A percentile compares a stretch with the other conserved stretches of the same genome.
Evolutionary conservation across 2,113 vertebrate genomes (phyloP).

Genomic region (Phoxinus phoxinus): DNA sequence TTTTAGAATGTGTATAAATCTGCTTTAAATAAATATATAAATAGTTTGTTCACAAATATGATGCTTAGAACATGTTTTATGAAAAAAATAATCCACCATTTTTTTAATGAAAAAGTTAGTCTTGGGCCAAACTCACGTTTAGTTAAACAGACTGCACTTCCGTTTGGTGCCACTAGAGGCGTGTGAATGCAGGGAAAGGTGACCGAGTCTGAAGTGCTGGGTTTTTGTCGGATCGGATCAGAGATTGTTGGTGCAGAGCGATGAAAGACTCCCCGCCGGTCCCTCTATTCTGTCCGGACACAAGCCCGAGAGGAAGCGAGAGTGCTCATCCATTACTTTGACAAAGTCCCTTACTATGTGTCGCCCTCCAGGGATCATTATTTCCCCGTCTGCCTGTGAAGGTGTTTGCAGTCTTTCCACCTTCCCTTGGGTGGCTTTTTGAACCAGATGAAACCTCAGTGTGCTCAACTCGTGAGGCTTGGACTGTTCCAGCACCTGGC

Average conservation of each 20-base stretch:
- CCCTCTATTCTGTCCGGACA: not conserved
- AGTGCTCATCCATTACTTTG: conserved; percentile 45
- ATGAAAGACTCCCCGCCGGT: not conserved
- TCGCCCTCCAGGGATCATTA: conserved; percentile 18
- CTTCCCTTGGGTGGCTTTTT: conserved; percentile 16
- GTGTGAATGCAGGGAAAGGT: not conserved
- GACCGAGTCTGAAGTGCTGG: not conserved
- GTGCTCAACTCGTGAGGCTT: conserved; percentile 7
- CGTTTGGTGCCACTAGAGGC: not conserved
- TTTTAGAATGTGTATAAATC: not conserved
- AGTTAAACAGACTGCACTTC: not conserved
- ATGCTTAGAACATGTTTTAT: too few relatives aligned
- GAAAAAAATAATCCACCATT: too few relatives aligned
- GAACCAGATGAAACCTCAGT: not conserved
- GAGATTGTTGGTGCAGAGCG: not conserved
- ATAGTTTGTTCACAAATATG: not conserved
- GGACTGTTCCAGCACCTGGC: not conserved
- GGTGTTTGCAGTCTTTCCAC: not conserved
- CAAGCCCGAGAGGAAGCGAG: conserved; percentile 18
- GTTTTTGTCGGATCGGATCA: not conserved
- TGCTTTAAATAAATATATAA: not conserved
- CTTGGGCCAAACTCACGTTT: not conserved
- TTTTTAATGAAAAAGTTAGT: not conserved
- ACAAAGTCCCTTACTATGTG: conserved; percentile 33
- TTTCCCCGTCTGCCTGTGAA: not conserved